Evolutionary conservation across 2,113 vertebrate species (phyloP).

Genomic region (Rhinogobius similis): DNA sequence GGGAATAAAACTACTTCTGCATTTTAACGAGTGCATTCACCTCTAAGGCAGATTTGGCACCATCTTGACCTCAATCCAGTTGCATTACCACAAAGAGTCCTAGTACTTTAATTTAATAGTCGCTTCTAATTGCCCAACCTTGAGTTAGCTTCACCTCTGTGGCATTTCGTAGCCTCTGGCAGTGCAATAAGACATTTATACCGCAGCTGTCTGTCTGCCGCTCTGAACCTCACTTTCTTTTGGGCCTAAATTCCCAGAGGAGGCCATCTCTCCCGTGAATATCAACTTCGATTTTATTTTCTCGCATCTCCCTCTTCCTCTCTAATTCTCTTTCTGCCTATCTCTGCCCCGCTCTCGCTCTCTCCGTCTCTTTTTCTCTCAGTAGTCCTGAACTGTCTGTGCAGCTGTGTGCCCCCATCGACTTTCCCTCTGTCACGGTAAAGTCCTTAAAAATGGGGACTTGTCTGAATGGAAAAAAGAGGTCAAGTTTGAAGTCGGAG

Average conservation of each 20-base stretch:
- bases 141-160: conserved; percentile 23
- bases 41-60: not conserved
- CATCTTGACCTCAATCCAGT: not conserved
- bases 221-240: conserved; percentile 34
- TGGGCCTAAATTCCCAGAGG: conserved; percentile 16
- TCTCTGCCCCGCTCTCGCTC: not conserved
- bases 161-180: conserved; percentile 31
- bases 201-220: conserved; percentile 34
- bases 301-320: not conserved
- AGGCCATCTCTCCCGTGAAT: conserved; percentile 17
- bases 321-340: not conserved
- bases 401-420: conserved; percentile 6
- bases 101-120: conserved; percentile 10
- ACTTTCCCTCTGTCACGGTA: conserved; percentile 24
- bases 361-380: not conserved
- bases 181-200: conserved; percentile 45
- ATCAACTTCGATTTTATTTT: conserved; percentile 16
- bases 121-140: conserved; percentile 19
- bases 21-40: too few species aligned
- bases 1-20: not conserved
- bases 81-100: not conserved
- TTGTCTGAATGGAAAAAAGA: conserved; percentile 16
- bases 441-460: not conserved
- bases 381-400: conserved; percentile 19
- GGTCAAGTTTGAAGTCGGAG: conserved; percentile 3